Conservation (phyloP, 2,113 vertebrate genomes). For the Arizona elegans region DNA sequence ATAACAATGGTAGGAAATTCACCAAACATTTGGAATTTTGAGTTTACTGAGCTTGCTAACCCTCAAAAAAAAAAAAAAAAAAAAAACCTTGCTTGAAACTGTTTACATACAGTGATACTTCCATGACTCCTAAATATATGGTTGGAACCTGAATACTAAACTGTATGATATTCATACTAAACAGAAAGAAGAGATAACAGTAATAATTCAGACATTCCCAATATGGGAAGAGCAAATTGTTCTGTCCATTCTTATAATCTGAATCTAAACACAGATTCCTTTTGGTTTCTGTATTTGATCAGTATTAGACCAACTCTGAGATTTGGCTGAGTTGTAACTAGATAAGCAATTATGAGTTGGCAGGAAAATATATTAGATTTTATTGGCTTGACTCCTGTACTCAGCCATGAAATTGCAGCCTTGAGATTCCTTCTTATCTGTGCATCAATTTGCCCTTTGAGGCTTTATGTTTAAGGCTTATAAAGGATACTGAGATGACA, state of each 20-base stretch:
- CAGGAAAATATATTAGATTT: background rate
- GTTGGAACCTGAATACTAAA: background rate
- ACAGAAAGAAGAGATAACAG: background rate
- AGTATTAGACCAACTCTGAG: background rate
- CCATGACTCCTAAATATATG: background rate
- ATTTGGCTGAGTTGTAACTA: background rate
- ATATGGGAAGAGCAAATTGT: background rate
- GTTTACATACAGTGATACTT: background rate
- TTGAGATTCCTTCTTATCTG: background rate
- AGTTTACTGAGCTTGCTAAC: background rate
- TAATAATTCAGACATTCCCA: background rate
- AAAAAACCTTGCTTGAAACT: background rate
- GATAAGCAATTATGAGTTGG: background rate
- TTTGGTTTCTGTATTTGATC: background rate
- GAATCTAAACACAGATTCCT: background rate
- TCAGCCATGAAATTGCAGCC: background rate
- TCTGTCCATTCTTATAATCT: background rate
- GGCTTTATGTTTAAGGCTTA: background rate
- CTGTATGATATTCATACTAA: background rate
- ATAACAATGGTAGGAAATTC: background rate
- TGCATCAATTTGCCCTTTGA: background rate
- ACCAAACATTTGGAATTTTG: background rate
- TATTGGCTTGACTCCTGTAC: background rate
- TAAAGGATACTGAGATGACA: background rate
- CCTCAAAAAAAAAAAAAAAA: background rate